Base-by-base conservation (phyloP, 2,113 vertebrate genomes). In the Microcebus lehilahytsara region DNA sequence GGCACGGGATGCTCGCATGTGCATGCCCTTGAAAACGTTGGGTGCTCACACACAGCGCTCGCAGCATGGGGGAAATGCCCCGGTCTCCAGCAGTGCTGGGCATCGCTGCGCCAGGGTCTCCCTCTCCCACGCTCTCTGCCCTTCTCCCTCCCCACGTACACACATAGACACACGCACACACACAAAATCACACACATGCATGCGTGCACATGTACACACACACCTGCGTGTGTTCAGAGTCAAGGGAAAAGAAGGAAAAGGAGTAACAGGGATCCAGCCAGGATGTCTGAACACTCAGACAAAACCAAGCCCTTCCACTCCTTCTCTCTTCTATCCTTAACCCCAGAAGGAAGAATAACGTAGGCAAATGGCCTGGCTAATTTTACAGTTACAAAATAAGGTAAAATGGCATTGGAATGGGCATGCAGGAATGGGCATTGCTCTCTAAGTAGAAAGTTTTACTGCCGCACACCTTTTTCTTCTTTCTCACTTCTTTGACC, bases 401-500 rank as follows among this genome's bases (percentile, higher is more conserved):
- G 46, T 16, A 27, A 84, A 80, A 40, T n/a, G 34, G 66, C 90
- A 83, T 40, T 88, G 64, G 87, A 97, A 93, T 86, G 40, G n/a
- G 34, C 58, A 25, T 9, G 1, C 19, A 25, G 37, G 9, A 49
- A 49, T 49, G 10, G 49, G 49, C 49, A 49, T 9, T 27, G 83
- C 51, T 30, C 56, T 96, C 58, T 60, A 37, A 40, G 87, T 23
- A 20, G 60, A 87, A 93, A 46, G n/a, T 74, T 42, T 89, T 10
- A 25, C 85, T 17, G 2, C 10, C 32, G 23, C 23, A 25, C 32
- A 4, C 12, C 10, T 91, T 67, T 87, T 40, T 92, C 49, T 94
- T 97, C 84, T 93, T 97, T 97, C 83, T 56, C 69, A 32, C 80
- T 85, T 89, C 93, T 96, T 85, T 98, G 98, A 98, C 98, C 98